Evolutionary conservation across 1,140 invertebrate species (phyloP), one percentile per base, ranked within the genome.

Genomic region (Eubasilissa regina): DNA sequence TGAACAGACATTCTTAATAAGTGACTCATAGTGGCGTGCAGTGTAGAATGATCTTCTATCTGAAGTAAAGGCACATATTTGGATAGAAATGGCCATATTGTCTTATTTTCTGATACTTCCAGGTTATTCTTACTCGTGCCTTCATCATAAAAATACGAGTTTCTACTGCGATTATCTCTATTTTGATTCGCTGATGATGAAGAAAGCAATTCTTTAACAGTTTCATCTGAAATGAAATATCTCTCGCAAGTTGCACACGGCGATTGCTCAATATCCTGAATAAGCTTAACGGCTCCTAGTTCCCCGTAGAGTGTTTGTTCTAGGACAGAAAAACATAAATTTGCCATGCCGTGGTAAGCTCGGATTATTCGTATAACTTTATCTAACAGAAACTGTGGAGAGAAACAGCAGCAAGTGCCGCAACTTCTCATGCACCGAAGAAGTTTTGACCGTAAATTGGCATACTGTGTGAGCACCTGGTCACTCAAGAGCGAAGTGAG

Each of bases 371-470:
- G 75, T 3, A 88, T 86, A n/a, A 86, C 83, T 81, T 85, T 87
- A 66, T 88, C 87, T 85, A 89, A 85, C 0, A 89, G 82, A 58
- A 84, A 78, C 7, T 84, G 88, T 0, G 91, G 88, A 7, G 92
- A 90, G 80, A 93, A 91, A 83, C 93, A 94, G 76, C 92, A 94
- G 83, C 93, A 94, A 0, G 90, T 91, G 6, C 92, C 92, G 62
- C 89, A 90, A 10, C 85, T 85, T 13, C 90, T 88, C 85, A 90
- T 91, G 1, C 90, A 90, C 73, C 90, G 89, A 3, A 93, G 85
- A 8, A 92, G 81, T 78, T 90, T 87, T 13, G 89, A 83, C 51
- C 90, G 85, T 3, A 93, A 79, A 17, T 89, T 87, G 3, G 82
- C 81, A 7, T 83, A 78, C 9, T 88, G 87, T 0, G 86, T 84